Evolutionary conservation across 2,797 vertebrate species (phyloP), one percentile per base, ranked within the genome.

Genomic region (Parauchenoglanis ngamensis): DNA sequence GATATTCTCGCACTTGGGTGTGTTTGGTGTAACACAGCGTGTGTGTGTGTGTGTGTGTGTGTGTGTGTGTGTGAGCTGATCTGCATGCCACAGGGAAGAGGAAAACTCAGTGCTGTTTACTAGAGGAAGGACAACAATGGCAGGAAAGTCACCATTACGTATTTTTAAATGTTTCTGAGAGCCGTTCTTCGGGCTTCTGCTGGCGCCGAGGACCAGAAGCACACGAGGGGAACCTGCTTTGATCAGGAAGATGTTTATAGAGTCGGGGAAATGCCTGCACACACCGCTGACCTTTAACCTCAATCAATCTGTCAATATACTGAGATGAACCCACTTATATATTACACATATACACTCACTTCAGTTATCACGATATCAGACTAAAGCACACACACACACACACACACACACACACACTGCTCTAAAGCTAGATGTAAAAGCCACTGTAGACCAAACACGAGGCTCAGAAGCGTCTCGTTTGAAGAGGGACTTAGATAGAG

Each of bases 71-170:
- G 63, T 23, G 85, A 31, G 52, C 17, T 61, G 5, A 19, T 21
- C 15, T 31, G 35, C 31, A 46, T 59, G 84, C 80, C n/a, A 52
- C 92, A 91, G 92, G 92, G 92, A 92, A 92, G 92, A 93, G 92
- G 93, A 93, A 92, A 95, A 94, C 91, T 94, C 92, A 92, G 49
- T 23, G 90, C 25, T 72, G 91, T 94, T 93, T 93, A 94, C 94
- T 90, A 88, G 93, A 92, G 93, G 93, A 93, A 93, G 87, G 90
- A 92, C 93, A 93, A 96, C 96, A 96, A 96, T 94, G 89, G 93
- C 92, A 95, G 96, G 95, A 96, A 95, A 94, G 92, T 57, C 93
- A 93, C 93, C 89, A 46, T 87, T 88, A 80, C 89, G 84, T 85
- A 89, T 91, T 87, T 91, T 86, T 86, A 91, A 89, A 91, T 90